Percentiles rank a stretch among this genome's conserved stretches.
These are phyloP conservation scores for Piscicola geometra DNA, from an alignment of 2,888 invertebrate genomes.

Conservation along the genomic window DNA sequence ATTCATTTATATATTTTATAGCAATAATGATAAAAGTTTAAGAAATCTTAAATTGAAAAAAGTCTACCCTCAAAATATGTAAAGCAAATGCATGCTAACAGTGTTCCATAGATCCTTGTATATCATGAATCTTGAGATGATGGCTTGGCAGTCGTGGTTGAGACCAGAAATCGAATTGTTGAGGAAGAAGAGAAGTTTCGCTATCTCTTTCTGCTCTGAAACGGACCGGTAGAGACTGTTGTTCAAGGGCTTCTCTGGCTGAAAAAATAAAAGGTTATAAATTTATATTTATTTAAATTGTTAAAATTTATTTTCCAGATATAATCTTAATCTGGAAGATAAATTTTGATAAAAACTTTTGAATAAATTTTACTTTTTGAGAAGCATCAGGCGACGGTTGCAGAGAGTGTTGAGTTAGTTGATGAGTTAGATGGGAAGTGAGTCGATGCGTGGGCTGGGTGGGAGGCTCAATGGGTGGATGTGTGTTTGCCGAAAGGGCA, in stretches of 20 bases:
- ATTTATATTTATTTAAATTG: neutral
- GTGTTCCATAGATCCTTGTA: conserved; percentile 64
- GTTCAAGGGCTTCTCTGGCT: conserved; percentile 46
- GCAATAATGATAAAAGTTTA: neutral
- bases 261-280: too few species aligned
- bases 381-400: too few species aligned
- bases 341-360: too few species aligned
- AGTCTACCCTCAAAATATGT: too few species aligned
- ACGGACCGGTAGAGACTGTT: conserved; percentile 56
- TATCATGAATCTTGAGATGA: conserved; percentile 78
- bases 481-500: conserved; percentile 41
- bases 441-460: neutral
- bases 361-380: too few species aligned
- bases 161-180: conserved; percentile 53
- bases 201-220: conserved; percentile 79
- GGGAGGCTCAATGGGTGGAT: neutral
- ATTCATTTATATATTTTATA: neutral
- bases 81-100: too few species aligned
- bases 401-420: neutral
- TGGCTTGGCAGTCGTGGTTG: conserved; percentile 68
- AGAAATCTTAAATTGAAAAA: neutral
- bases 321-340: neutral
- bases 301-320: neutral
- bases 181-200: conserved; percentile 62
- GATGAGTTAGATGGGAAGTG: neutral